Conservation (phyloP, 2,113 vertebrate species). For the Anolis sagrei region DNA sequence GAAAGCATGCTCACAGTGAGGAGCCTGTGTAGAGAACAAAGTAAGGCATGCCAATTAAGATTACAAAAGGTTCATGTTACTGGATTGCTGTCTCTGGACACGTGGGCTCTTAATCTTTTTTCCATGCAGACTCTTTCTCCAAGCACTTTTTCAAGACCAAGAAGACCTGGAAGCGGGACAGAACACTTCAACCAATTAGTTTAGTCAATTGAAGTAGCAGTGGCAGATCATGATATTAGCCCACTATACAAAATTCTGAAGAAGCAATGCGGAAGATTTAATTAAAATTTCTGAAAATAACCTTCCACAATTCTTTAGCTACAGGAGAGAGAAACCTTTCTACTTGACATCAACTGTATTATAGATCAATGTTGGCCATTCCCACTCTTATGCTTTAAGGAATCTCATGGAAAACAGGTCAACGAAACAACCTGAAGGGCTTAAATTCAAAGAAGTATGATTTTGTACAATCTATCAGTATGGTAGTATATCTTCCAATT, state of each 20-base stretch:
- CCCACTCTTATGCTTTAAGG: too few species aligned
- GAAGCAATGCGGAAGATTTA: background rate
- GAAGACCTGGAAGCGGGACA: background rate
- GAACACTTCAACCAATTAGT: background rate
- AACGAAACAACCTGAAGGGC: background rate
- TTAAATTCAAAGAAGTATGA: background rate
- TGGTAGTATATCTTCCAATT: background rate
- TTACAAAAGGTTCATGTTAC: background rate
- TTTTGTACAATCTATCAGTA: background rate
- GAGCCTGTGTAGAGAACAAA: constrained; percentile 79
- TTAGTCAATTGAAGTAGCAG: background rate
- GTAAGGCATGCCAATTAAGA: constrained; percentile 20
- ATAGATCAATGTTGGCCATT: background rate
- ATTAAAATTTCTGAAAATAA: background rate
- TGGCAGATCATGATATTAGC: background rate
- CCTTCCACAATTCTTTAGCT: background rate
- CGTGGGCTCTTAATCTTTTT: background rate
- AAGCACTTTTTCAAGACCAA: background rate
- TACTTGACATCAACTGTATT: background rate
- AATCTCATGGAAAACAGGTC: background rate
- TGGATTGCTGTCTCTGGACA: too few species aligned
- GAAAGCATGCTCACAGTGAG: constrained; percentile 98
- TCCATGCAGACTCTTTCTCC: background rate
- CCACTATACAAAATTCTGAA: background rate
- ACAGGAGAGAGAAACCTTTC: background rate